Evolutionary conservation across 2,113 vertebrate species (phyloP), one percentile per base, ranked within the genome.

Genomic region (Pterocles orientalis): DNA sequence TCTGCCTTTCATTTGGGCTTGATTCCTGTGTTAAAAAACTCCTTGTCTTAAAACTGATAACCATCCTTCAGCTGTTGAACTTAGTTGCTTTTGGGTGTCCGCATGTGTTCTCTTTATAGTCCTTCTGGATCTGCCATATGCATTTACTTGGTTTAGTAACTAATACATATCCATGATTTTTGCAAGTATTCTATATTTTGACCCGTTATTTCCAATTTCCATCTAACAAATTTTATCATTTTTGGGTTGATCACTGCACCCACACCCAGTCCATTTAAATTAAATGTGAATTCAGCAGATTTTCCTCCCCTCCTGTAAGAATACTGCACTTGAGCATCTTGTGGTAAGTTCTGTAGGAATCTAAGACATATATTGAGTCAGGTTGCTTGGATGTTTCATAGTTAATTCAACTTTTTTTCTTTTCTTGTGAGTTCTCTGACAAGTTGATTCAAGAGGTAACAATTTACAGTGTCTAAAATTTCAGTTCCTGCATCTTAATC

Each of bases 281-380:
- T 70, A 92, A 88, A 36, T 66, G 2, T 24, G 31, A 54, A 62
- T 76, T 64, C 17, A 19, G 19, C 4, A 14, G 25, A 3, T 28
- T 18, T 43, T 65, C 47, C 21, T 36, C 6, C 7, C 7, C 12
- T 60, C 15, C 43, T 75, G 21, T 26, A 80, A 57, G 13, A 53
- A 31, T 14, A 71, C 1, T 61, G 25, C 33, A 57, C 10, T 36
- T 75, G 41, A 73, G 1, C 24, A 31, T 8, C 10, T 70, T 57
- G 24, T 33, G 9, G 0, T 25, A 70, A 57, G 9, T 54, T 61
- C 51, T 90, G 3, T 0, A 1, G 7, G 7, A 29, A 3, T 41
- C n/a, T 78, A 33, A 57, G 26, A 6, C 7, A 53, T 5, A 16
- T 33, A 45, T 24, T 80, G 33, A 77, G 26, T n/a, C 10, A 57